A percentile compares a stretch with the other conserved stretches of the same genome.
phyloP scores from a whole-genome alignment of 2,888 invertebrate species.

The Lycophotia porphyrea region DNA sequence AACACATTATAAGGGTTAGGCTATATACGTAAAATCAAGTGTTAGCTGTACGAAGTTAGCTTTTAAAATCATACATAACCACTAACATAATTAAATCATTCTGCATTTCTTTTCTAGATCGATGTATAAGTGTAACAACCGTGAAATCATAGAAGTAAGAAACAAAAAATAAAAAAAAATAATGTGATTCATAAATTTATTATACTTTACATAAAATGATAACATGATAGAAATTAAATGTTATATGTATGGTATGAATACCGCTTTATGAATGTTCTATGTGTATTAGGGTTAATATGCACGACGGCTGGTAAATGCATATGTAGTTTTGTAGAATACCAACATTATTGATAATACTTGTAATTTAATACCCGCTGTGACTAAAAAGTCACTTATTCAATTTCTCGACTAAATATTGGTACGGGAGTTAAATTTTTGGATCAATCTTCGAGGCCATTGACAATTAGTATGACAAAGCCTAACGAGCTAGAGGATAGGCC shows the following conservation, averaged over 20 bases:
- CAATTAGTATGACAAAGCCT: background rate
- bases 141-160: constrained; percentile 69
- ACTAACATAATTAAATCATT: constrained; percentile 54
- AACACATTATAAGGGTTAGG: constrained; percentile 51
- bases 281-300: constrained; percentile 73
- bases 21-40: constrained; percentile 64
- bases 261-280: constrained; percentile 71
- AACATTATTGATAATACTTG: constrained; percentile 19
- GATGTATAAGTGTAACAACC: constrained; percentile 72
- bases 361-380: constrained; percentile 35
- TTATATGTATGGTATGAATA: constrained; percentile 62
- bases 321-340: constrained; percentile 62
- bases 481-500: background rate
- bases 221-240: constrained; percentile 62
- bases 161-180: constrained; percentile 72
- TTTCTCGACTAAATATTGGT: background rate
- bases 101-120: constrained; percentile 65
- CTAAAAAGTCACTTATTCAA: background rate
- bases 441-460: background rate
- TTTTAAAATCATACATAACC: constrained; percentile 53
- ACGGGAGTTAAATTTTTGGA: constrained; percentile 23
- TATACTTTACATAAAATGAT: constrained; percentile 66
- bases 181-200: constrained; percentile 86
- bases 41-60: constrained; percentile 66
- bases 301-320: constrained; percentile 77